phyloP scores from a whole-genome alignment of 2,888 invertebrate species.

The Drosophila monieri region DNA sequence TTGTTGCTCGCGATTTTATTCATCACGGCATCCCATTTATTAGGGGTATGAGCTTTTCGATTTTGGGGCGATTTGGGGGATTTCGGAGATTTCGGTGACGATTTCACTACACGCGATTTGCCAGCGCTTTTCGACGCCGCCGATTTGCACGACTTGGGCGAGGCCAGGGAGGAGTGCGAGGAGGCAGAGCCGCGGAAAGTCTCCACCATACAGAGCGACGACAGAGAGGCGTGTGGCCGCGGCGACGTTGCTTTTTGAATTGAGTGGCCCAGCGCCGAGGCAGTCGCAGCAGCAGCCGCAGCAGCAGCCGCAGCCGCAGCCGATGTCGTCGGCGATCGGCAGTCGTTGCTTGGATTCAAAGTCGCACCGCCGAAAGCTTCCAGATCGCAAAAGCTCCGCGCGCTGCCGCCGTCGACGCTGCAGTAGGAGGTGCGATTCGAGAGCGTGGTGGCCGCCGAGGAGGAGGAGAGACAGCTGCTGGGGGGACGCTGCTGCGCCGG shows the following conservation, averaged over 20 bases:
- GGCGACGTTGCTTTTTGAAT: conserved; percentile 80
- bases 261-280: conserved; percentile 59
- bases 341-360: conserved; percentile 28
- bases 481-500: conserved; percentile 79
- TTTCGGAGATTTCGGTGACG: conserved; percentile 29
- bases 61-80: conserved; percentile 18
- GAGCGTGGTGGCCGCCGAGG: conserved; percentile 78
- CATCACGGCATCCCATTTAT: conserved; percentile 93
- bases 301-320: conserved; percentile 23
- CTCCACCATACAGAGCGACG: conserved; percentile 73
- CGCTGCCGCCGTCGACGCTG: conserved; percentile 79
- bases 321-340: conserved; percentile 15
- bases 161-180: conserved; percentile 55
- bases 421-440: conserved; percentile 82
- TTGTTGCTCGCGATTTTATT: conserved; percentile 91
- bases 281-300: conserved; percentile 12
- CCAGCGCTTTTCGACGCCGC: conserved; percentile 25
- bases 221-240: conserved; percentile 79
- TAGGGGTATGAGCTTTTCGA: conserved; percentile 79
- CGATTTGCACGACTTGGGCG: conserved; percentile 60
- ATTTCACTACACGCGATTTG: conserved; percentile 23
- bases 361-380: conserved; percentile 72
- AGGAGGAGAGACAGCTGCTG: conserved; percentile 58
- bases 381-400: conserved; percentile 78
- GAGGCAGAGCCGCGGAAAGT: conserved; percentile 44